Evolutionary conservation across 2,797 vertebrate species (phyloP).

Genomic region (Selene dorsalis): DNA sequence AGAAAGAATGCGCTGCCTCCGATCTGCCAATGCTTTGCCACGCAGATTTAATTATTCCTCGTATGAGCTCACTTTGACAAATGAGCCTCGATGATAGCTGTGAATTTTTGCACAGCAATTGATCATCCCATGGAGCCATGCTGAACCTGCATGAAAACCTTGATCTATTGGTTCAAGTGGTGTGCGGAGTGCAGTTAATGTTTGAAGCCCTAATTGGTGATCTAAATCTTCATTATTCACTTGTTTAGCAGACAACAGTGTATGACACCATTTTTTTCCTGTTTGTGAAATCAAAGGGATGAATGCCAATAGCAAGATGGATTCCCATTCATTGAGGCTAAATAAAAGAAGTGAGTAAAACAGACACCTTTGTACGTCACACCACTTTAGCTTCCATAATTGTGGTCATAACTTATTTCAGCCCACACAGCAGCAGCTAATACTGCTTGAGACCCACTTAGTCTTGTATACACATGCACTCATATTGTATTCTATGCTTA

Average conservation of each 20-base stretch:
- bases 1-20: slow-evolving; percentile 1
- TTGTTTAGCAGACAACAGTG: slow-evolving; percentile 57
- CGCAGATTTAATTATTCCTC: slow-evolving; percentile 49
- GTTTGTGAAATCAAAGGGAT: slow-evolving; percentile 54
- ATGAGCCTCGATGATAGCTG: slow-evolving; percentile 56
- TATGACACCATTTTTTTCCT: slow-evolving; percentile 46
- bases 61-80: slow-evolving; percentile 58
- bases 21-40: not conserved
- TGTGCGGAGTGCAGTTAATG: slow-evolving; percentile 55
- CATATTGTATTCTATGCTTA: slow-evolving; percentile 22
- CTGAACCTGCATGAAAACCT: slow-evolving; percentile 57
- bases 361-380: slow-evolving; percentile 36
- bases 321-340: slow-evolving; percentile 50
- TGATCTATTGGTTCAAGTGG: slow-evolving; percentile 55
- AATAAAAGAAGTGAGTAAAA: slow-evolving; percentile 62
- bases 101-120: slow-evolving; percentile 55
- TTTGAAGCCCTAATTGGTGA: slow-evolving; percentile 59
- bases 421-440: slow-evolving; percentile 51
- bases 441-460: slow-evolving; percentile 25
- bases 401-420: slow-evolving; percentile 65
- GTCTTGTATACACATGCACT: slow-evolving; percentile 2
- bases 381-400: slow-evolving; percentile 63
- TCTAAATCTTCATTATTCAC: slow-evolving; percentile 76
- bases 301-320: slow-evolving; percentile 36
- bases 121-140: slow-evolving; percentile 53